Percentiles rank a stretch among this genome's conserved stretches.
Evolutionary conservation across 2,888 invertebrate species (phyloP).

Genomic region (Pachydiplax longipennis): DNA sequence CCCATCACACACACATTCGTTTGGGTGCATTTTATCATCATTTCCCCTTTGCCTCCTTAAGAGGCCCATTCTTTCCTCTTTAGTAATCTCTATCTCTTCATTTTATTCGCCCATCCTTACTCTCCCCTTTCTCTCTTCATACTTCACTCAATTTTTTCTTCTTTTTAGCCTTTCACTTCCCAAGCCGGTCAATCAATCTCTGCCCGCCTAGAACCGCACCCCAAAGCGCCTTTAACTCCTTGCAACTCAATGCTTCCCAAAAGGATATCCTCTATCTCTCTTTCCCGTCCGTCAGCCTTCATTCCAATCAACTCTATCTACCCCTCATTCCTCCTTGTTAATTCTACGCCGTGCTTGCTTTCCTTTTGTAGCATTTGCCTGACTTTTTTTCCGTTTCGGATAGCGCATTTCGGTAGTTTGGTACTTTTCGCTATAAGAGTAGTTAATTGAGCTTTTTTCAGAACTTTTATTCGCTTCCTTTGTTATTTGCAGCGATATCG

Average conservation of each 20-base stretch:
- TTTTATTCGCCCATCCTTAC: background rate
- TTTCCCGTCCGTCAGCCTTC: background rate
- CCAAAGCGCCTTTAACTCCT: background rate
- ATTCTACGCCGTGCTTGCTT: background rate
- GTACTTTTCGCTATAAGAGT: too few species aligned
- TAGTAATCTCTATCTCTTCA: background rate
- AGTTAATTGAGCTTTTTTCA: too few species aligned
- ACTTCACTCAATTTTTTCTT: background rate
- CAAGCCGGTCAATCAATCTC: constrained; percentile 33
- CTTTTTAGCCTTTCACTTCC: background rate
- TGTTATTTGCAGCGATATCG: too few species aligned
- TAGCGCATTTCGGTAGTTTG: too few species aligned
- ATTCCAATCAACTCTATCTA: background rate
- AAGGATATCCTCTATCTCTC: background rate
- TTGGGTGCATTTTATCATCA: background rate
- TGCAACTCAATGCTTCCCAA: background rate
- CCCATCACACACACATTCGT: background rate
- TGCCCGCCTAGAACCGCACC: background rate
- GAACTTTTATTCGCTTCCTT: too few species aligned
- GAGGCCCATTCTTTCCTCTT: constrained; percentile 10
- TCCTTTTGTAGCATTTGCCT: too few species aligned
- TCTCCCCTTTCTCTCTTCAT: background rate
- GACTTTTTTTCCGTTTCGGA: too few species aligned
- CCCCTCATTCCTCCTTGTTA: background rate
- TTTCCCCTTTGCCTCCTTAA: background rate